Evolutionary conservation across 2,888 invertebrate genomes (phyloP).

Genomic region (Amblyteles armatorius): DNA sequence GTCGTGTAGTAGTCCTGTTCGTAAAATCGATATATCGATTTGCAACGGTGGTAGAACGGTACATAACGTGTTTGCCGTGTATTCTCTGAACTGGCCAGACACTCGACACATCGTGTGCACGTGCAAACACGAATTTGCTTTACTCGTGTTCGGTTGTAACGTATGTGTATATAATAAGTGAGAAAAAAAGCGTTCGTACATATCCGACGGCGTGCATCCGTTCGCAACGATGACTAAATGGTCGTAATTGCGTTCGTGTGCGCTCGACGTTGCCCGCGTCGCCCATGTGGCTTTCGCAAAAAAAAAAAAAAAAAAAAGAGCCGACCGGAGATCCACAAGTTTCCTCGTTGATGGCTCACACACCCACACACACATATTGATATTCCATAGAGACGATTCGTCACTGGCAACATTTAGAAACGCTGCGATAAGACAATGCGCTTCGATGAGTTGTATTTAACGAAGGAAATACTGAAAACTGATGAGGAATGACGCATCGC

Average conservation of each 20-base stretch:
- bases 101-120: conserved; percentile 15
- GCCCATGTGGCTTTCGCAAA: conserved; percentile 25
- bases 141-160: conserved; percentile 19
- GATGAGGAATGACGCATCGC: background rate
- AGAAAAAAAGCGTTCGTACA: background rate
- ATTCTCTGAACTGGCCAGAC: conserved; percentile 19
- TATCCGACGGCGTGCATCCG: conserved; percentile 47
- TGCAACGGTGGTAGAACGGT: background rate
- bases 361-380: background rate
- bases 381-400: conserved; percentile 9
- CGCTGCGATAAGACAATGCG: conserved; percentile 14
- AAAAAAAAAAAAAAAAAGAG: conserved; percentile 18
- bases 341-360: background rate
- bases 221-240: conserved; percentile 53
- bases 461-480: conserved; percentile 1
- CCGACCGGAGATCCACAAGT: conserved; percentile 8
- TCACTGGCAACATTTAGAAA: conserved; percentile 18
- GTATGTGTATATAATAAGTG: conserved; percentile 31
- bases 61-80: conserved; percentile 21
- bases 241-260: conserved; percentile 53
- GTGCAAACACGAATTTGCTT: conserved; percentile 7
- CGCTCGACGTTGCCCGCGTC: background rate
- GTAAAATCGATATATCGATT: conserved; percentile 59
- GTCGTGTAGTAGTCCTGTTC: conserved; percentile 11
- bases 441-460: conserved; percentile 10